Evolutionary conservation across 2,113 vertebrate species (phyloP), one percentile per base, ranked within the genome.

Genomic region (Rissa tridactyla): DNA sequence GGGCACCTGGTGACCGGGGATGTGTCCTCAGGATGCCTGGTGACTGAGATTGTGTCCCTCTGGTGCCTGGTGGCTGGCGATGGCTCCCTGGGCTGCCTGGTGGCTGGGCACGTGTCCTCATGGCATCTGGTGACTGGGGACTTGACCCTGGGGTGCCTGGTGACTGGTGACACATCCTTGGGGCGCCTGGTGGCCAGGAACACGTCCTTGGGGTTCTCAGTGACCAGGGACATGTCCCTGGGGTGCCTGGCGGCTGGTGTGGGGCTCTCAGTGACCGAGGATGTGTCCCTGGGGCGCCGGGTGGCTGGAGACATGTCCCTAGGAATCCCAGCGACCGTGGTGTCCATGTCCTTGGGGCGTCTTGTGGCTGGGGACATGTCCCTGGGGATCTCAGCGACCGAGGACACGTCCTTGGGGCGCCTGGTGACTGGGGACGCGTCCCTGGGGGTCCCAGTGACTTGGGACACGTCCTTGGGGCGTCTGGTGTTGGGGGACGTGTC

Each of bases 211-310:
- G 81, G 54, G 15, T 40, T 22, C 49, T 40, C 77, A 30, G 60
- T 30, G 51, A 32, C 57, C 19, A 32, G 7, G 21, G 57, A 62
- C 21, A 5, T 6, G 19, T 88, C 49, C 62, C 25, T 62, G 3
- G 66, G 76, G 21, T 2, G 11, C 15, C 26, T 51, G n/a, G 49
- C 38, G 54, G 29, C 71, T 0, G 1, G 42, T 12, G 86, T 66
- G 72, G 75, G 58, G 13, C 21, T 85, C 42, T 58, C 60, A 21
- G 26, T 13, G 75, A 7, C 5, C 9, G 4, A 54, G 21, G 70
- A 42, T 2, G 2, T 34, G 54, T 72, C 86, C 23, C 11, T 84
- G 42, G 64, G 47, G 14, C 0, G 6, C 27, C 0, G 4, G 3
- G 27, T 17, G 18, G 6, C 66, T 4, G 57, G 58, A 13, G 68